Base-by-base conservation (phyloP, 2,797 vertebrate species). In the Strix occidentalis region DNA sequence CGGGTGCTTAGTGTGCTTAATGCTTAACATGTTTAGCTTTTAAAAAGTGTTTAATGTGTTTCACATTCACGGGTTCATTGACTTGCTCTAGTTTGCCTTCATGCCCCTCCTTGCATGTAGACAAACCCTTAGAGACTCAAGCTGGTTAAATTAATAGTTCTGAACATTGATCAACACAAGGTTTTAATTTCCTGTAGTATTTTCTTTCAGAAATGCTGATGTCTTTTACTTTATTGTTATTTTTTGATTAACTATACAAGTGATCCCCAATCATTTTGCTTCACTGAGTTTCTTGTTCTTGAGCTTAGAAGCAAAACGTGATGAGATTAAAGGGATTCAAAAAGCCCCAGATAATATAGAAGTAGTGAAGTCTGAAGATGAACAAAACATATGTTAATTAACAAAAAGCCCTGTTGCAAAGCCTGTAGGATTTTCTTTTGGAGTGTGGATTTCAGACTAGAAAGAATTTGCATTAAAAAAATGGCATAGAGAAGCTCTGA, bases 161-260 rank as follows among this genome's bases (percentile, higher is more conserved):
- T 84, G 69, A 94, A 45, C 79, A 41, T 48, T 94, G 95, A 96
- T 96, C 91, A 93, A 61, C 89, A 95, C 65, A 46, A 94, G 95
- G 94, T 76, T 96, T 97, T 95, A 72, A 96, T 97, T 97, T 96
- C 95, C 94, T 95, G 94, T 39, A 65, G 63, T 63, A 39, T 86
- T 93, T 95, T 87, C 58, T 90, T 91, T 92, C 89, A 92, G 79
- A 97, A 95, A 91, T 70, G 83, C 85, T 95, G 75, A 87, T 94
- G 74, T 51, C 43, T 93, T 80, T 87, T 69, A 33, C 48, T 90
- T 88, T 78, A 56, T 85, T 96, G 48, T 84, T 85, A 10, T 29
- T 87, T 93, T 92, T 91, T 88, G 14, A 69, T 96, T 92, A 88
- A 93, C 78, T 89, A 13, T 74, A 76, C 75, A 66, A 94, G 57